These are phyloP conservation scores for Paramormyrops hopkinsi DNA, from an alignment of 2,797 vertebrate species.

Conservation along the genomic window DNA sequence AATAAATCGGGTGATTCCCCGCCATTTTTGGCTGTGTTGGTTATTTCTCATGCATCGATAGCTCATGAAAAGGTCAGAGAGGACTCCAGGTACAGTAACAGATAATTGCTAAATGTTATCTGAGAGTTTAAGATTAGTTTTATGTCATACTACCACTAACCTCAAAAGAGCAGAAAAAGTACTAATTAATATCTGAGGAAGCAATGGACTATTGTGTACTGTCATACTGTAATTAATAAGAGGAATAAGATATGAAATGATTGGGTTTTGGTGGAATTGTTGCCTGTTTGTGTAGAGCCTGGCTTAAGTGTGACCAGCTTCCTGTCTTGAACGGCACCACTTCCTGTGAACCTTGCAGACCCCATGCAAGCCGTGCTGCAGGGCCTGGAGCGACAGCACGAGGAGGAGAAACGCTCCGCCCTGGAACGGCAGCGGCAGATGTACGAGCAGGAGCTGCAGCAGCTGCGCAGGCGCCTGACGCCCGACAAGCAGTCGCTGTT, in stretches of 20 bases:
- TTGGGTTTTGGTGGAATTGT: neutral
- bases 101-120: neutral
- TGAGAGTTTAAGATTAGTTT: neutral
- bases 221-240: neutral
- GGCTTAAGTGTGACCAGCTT: neutral
- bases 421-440: slow-evolving; percentile 83
- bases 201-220: neutral
- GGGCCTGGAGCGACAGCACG: slow-evolving; percentile 84
- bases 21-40: neutral
- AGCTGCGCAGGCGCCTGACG: slow-evolving; percentile 71
- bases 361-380: slow-evolving; percentile 84
- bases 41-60: neutral
- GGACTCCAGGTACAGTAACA: neutral
- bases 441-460: slow-evolving; percentile 90
- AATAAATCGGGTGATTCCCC: neutral
- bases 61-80: neutral
- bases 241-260: neutral
- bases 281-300: too few relatives aligned
- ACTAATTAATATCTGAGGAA: neutral
- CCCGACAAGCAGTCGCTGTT: slow-evolving; percentile 64
- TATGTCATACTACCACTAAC: neutral
- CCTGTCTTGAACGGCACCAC: neutral
- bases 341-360: slow-evolving; percentile 56
- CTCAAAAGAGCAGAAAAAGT: neutral
- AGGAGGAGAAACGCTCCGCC: slow-evolving; percentile 84